Evolutionary conservation across 2,113 vertebrate species (phyloP).

Genomic region (Neodon shergylaensis): DNA sequence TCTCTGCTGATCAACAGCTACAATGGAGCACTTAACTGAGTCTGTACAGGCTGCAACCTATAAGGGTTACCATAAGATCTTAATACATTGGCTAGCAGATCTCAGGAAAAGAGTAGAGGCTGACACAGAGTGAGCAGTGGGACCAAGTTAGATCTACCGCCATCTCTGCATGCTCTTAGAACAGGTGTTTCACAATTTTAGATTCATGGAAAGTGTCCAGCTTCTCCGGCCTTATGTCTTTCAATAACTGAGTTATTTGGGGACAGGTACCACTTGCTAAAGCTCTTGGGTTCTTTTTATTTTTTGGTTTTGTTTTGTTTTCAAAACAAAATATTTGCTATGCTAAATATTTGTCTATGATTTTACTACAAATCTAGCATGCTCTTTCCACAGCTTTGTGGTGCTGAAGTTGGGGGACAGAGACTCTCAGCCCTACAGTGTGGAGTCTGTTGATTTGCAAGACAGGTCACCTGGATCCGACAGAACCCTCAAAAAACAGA

Average conservation of each 20-base stretch:
- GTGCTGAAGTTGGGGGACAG: neutral
- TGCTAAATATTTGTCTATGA: neutral
- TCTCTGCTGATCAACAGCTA: neutral
- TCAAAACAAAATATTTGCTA: too few species aligned
- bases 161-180: neutral
- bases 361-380: neutral
- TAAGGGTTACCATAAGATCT: neutral
- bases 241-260: neutral
- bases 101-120: neutral
- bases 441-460: neutral
- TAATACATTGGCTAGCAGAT: neutral
- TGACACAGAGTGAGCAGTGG: neutral
- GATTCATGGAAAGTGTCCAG: neutral
- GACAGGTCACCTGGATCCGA: neutral
- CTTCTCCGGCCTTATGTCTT: neutral
- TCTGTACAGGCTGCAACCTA: neutral
- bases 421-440: neutral
- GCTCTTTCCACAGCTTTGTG: neutral
- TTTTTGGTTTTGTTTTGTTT: neutral
- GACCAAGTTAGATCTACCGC: neutral
- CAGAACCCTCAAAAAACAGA: neutral
- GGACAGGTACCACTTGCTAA: neutral
- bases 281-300: neutral
- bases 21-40: neutral
- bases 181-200: neutral